phyloP scores from a whole-genome alignment of 2,888 invertebrate genomes.

The Galerucella pusilla region DNA sequence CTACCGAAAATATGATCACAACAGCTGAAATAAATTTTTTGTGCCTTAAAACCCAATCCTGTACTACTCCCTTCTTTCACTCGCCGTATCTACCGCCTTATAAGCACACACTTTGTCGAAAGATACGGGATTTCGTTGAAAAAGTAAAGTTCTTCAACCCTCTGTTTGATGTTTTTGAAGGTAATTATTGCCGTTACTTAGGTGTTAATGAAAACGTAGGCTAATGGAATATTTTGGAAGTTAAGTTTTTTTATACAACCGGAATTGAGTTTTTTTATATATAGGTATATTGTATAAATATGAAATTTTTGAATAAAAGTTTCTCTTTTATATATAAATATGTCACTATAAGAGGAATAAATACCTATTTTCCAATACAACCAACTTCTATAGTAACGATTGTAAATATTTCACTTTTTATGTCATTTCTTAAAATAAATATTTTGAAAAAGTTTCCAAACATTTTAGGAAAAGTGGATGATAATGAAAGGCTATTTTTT shows the following conservation, averaged over 20 bases:
- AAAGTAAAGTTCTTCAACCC: conserved; percentile 10
- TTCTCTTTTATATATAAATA: no score
- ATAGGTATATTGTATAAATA: no score
- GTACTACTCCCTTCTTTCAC: neutral
- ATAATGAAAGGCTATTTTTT: no score
- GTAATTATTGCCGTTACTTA: conserved; percentile 32
- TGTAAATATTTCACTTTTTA: no score
- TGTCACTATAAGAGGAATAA: no score
- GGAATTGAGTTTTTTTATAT: no score
- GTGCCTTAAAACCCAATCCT: neutral
- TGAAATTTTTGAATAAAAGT: no score
- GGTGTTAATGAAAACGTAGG: conserved; percentile 27
- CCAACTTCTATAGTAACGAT: no score
- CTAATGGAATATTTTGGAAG: conserved; percentile 16
- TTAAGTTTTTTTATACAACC: neutral
- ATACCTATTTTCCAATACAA: no score
- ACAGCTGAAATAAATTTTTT: neutral
- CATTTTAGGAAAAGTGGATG: no score
- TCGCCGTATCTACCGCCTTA: conserved; percentile 28
- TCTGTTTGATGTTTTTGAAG: conserved; percentile 27
- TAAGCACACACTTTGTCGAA: conserved; percentile 24
- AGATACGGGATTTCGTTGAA: conserved; percentile 17
- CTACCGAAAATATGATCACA: neutral
- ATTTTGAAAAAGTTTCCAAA: no score
- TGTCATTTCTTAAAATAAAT: no score